These are phyloP conservation scores for Andinoacara biseriatus DNA, from an alignment of 2,113 vertebrate genomes.

Conservation along the genomic window DNA sequence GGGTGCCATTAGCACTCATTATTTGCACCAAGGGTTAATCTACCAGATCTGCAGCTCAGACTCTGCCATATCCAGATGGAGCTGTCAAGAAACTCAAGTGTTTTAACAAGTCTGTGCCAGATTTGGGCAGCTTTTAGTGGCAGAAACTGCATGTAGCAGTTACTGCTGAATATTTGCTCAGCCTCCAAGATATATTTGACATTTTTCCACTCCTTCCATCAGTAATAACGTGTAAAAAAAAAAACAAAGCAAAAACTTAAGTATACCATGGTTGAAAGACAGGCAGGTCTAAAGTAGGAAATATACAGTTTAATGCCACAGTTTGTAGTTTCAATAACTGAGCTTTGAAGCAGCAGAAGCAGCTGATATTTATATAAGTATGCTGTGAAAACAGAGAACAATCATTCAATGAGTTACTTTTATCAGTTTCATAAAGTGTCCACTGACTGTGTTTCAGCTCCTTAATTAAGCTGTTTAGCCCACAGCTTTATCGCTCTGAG, in stretches of 20 bases:
- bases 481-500: background rate
- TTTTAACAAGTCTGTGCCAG: constrained; percentile 10
- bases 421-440: background rate
- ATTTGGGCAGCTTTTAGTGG: constrained; percentile 1
- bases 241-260: background rate
- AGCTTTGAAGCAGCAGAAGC: background rate
- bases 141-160: background rate
- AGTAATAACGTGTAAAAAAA: background rate
- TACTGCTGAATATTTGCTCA: constrained; percentile 17
- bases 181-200: constrained; percentile 1
- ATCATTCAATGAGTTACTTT: background rate
- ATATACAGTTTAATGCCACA: background rate
- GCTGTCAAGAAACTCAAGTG: constrained; percentile 36
- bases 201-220: background rate
- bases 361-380: background rate
- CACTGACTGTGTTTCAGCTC: background rate
- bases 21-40: constrained; percentile 53
- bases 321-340: background rate
- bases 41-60: constrained; percentile 27
- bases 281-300: background rate
- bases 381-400: background rate
- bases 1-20: constrained; percentile 30
- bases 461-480: background rate
- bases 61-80: constrained; percentile 51
- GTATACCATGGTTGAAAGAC: background rate